A percentile compares a stretch with the other conserved stretches of the same genome.
These are phyloP conservation scores for Andricus grossulariae DNA, from an alignment of 1,140 invertebrate genomes.

Conservation along the genomic window DNA sequence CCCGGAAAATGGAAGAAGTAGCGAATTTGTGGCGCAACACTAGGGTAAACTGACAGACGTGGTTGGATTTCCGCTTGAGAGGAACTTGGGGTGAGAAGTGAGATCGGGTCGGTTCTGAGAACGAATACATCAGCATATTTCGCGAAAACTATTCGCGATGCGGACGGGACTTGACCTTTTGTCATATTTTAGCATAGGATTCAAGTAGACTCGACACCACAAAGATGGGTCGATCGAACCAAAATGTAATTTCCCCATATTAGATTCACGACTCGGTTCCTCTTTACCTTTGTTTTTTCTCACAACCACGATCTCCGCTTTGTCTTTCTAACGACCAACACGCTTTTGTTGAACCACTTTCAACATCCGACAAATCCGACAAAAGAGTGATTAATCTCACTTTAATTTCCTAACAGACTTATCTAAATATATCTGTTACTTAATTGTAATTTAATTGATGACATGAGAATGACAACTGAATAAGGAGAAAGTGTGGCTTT, in stretches of 20 bases:
- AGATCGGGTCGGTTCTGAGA: slow-evolving; percentile 27
- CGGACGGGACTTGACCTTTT: slow-evolving; percentile 50
- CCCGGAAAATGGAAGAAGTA: slow-evolving; percentile 41
- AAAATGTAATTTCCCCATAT: slow-evolving; percentile 45
- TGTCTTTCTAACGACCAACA: slow-evolving; percentile 17
- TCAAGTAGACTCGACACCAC: slow-evolving; percentile 4
- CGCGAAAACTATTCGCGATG: slow-evolving; percentile 42
- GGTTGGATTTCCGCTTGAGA: slow-evolving; percentile 50
- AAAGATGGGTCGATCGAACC: slow-evolving; percentile 39
- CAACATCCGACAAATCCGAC: neutral
- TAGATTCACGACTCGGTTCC: slow-evolving; percentile 9
- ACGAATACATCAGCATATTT: slow-evolving; percentile 58
- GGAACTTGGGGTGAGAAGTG: slow-evolving; percentile 8
- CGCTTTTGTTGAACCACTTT: slow-evolving; percentile 29
- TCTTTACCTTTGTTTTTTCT: slow-evolving; percentile 7
- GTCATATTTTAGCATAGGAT: slow-evolving; percentile 44
- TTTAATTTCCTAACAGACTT: slow-evolving; percentile 18
- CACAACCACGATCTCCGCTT: slow-evolving; percentile 22
- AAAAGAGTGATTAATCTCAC: slow-evolving; percentile 2
- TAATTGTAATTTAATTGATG: too few relatives aligned
- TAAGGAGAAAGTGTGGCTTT: too few relatives aligned
- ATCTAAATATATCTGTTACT: too few relatives aligned
- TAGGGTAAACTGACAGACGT: slow-evolving; percentile 55
- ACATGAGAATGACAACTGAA: too few relatives aligned
- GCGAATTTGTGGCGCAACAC: slow-evolving; percentile 48